Evolutionary conservation across 2,113 vertebrate genomes (phyloP).

Genomic region (Cacatua alba): DNA sequence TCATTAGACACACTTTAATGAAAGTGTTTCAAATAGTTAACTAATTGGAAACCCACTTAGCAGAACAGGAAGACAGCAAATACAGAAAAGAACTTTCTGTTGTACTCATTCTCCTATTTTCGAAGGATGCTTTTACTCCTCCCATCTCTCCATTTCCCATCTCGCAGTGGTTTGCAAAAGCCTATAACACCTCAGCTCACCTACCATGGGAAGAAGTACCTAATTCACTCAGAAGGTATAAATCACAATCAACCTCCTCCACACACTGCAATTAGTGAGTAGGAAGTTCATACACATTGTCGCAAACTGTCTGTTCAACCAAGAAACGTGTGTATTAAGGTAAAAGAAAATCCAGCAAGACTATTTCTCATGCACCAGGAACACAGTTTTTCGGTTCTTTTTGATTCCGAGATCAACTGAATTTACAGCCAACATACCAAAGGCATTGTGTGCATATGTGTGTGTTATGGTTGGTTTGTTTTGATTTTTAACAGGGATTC

Average conservation of each 20-base stretch:
- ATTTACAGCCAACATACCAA: neutral
- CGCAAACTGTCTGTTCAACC: neutral
- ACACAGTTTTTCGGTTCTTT: neutral
- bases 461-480: neutral
- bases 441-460: fast-evolving
- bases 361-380: neutral
- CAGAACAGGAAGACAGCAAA: neutral
- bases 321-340: neutral
- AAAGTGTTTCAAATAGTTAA: neutral
- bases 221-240: neutral
- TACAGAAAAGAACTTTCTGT: neutral
- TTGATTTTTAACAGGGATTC: neutral
- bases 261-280: neutral
- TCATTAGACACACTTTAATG: neutral
- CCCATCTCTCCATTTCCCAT: neutral
- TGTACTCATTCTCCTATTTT: neutral
- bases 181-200: neutral
- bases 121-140: neutral
- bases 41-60: neutral
- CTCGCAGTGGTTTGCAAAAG: neutral
- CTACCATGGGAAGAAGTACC: neutral
- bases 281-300: neutral
- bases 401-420: neutral
- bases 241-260: neutral
- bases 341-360: neutral